Conservation (phyloP, 2,113 vertebrate genomes). For the Corythoichthys intestinalis region DNA sequence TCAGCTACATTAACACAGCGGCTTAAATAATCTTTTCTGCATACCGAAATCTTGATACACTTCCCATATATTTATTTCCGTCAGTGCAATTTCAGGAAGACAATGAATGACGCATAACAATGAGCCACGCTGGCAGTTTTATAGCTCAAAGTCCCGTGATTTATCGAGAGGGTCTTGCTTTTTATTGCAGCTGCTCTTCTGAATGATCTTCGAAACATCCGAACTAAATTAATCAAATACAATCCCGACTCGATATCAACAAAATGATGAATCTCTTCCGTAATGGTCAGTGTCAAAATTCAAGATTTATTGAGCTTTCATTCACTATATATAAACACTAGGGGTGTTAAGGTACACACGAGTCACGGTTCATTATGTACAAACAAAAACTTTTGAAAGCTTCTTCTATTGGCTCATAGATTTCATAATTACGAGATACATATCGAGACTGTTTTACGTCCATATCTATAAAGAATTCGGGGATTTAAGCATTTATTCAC, state of each 20-base stretch:
- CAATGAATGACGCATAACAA: neutral
- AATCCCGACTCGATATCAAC: slow-evolving; percentile 15
- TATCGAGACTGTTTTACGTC: too few species aligned
- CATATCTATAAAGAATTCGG: too few species aligned
- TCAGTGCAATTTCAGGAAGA: slow-evolving; percentile 16
- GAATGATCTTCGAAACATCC: slow-evolving; percentile 36
- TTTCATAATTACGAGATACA: too few species aligned
- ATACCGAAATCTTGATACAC: neutral
- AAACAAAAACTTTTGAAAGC: too few species aligned
- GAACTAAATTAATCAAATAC: slow-evolving; percentile 21
- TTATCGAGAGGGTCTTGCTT: slow-evolving; percentile 6
- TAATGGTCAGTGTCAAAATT: slow-evolving; percentile 20
- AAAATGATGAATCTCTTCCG: slow-evolving; percentile 29
- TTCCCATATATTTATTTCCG: slow-evolving; percentile 3
- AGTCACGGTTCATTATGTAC: too few species aligned
- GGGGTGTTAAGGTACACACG: too few species aligned
- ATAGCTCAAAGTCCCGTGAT: neutral
- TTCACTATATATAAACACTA: neutral
- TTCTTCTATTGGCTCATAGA: too few species aligned
- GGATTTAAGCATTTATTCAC: too few species aligned
- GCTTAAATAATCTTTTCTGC: neutral
- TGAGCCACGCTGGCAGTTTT: slow-evolving; percentile 4
- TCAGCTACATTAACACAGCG: neutral
- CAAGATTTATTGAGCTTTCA: neutral
- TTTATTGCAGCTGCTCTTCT: slow-evolving; percentile 11